These are phyloP conservation scores for Acanthopagrus latus DNA, from an alignment of 2,797 vertebrate genomes.

Conservation along the genomic window DNA sequence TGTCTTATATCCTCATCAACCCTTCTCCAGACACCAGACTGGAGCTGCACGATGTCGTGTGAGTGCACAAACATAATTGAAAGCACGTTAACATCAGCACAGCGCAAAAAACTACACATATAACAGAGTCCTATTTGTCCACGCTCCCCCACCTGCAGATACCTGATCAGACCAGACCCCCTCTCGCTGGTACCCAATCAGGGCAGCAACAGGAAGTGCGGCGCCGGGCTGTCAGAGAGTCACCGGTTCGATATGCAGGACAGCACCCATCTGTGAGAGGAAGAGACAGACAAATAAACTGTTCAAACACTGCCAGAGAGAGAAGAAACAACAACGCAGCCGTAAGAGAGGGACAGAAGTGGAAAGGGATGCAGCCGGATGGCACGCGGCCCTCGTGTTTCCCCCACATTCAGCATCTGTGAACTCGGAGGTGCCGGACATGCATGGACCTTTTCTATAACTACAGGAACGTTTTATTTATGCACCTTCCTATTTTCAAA, in stretches of 20 bases:
- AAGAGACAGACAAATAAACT: constrained; percentile 36
- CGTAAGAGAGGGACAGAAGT: constrained; percentile 23
- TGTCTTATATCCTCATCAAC: constrained; percentile 92
- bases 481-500: constrained; percentile 79
- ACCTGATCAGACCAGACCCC: constrained; percentile 89
- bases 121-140: constrained; percentile 19
- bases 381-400: constrained; percentile 34
- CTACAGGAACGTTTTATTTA: constrained; percentile 77
- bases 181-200: constrained; percentile 87
- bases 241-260: constrained; percentile 86
- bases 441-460: constrained; percentile 81
- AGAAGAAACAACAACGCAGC: constrained; percentile 29
- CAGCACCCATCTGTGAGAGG: constrained; percentile 88
- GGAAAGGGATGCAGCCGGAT: constrained; percentile 27
- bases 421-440: constrained; percentile 52
- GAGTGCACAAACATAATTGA: constrained; percentile 71
- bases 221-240: constrained; percentile 80
- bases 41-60: constrained; percentile 90
- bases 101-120: not conserved
- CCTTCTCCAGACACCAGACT: constrained; percentile 88
- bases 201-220: constrained; percentile 83
- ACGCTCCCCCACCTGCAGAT: constrained; percentile 75
- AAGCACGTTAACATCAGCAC: constrained; percentile 8
- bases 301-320: constrained; percentile 42
- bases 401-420: constrained; percentile 43